phyloP scores from a whole-genome alignment of 2,797 vertebrate genomes.

The Coendou prehensilis region DNA sequence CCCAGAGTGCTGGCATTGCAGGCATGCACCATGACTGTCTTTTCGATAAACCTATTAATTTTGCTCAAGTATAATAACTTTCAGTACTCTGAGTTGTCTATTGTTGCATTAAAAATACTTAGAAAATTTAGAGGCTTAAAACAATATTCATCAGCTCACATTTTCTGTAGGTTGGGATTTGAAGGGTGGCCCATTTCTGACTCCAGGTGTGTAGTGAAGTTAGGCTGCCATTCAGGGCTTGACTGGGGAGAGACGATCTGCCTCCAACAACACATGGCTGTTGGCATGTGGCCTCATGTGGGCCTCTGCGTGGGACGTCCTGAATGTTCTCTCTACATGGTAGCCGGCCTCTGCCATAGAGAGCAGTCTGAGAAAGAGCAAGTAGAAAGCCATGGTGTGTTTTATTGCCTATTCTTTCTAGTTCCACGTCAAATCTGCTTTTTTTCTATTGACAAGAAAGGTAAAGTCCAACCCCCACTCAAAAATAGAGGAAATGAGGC shows the following conservation, averaged over 20 bases:
- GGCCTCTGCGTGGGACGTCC: neutral
- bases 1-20: neutral
- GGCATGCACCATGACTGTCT: neutral
- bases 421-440: neutral
- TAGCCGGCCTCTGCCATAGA: neutral
- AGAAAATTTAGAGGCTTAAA: neutral
- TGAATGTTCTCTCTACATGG: neutral
- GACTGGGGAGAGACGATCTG: neutral
- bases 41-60: neutral
- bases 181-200: neutral
- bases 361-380: neutral
- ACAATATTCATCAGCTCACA: neutral
- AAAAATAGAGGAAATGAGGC: neutral
- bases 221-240: neutral
- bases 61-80: neutral
- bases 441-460: neutral
- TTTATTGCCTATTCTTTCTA: neutral
- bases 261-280: neutral
- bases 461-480: conserved; percentile 4
- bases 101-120: neutral
- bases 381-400: neutral
- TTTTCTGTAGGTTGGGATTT: neutral
- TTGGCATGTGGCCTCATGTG: no score
- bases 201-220: neutral
- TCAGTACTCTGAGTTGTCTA: neutral